Percentiles rank a stretch among this genome's conserved stretches.
These are phyloP conservation scores for Diadumene lineata DNA, from an alignment of 92 coral and sea anemone genomes.

Conservation along the genomic window DNA sequence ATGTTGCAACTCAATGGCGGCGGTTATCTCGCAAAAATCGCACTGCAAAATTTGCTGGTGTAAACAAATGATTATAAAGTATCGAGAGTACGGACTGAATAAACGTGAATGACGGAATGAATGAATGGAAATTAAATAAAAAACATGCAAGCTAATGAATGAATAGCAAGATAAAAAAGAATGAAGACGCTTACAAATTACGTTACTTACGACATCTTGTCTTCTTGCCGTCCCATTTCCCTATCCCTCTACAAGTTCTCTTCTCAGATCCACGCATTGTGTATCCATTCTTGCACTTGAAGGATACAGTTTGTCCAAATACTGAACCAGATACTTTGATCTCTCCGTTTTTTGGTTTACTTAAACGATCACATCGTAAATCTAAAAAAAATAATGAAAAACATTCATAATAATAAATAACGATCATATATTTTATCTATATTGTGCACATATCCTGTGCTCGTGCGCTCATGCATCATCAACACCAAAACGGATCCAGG, in stretches of 20 bases:
- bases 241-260: slow-evolving; percentile 75
- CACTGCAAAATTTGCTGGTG: too few relatives aligned
- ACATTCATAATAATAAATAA: not conserved
- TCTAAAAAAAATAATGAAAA: slow-evolving; percentile 31
- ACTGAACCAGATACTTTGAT: slow-evolving; percentile 13
- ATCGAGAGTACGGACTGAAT: not conserved
- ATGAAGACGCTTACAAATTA: too few relatives aligned
- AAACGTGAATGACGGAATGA: too few relatives aligned
- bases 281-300: slow-evolving; percentile 52
- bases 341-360: slow-evolving; percentile 38
- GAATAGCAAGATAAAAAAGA: too few relatives aligned
- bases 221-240: slow-evolving; percentile 76
- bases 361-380: slow-evolving; percentile 38
- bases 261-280: slow-evolving; percentile 58
- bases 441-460: too few relatives aligned
- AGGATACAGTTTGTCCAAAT: slow-evolving; percentile 55
- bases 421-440: too few relatives aligned
- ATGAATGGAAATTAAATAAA: too few relatives aligned
- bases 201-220: slow-evolving; percentile 91
- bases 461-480: too few relatives aligned
- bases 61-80: not conserved
- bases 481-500: too few relatives aligned
- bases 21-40: too few relatives aligned
- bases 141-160: too few relatives aligned
- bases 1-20: too few relatives aligned